phyloP scores from a whole-genome alignment of 2,888 invertebrate species.

The Tiphia femorata region DNA sequence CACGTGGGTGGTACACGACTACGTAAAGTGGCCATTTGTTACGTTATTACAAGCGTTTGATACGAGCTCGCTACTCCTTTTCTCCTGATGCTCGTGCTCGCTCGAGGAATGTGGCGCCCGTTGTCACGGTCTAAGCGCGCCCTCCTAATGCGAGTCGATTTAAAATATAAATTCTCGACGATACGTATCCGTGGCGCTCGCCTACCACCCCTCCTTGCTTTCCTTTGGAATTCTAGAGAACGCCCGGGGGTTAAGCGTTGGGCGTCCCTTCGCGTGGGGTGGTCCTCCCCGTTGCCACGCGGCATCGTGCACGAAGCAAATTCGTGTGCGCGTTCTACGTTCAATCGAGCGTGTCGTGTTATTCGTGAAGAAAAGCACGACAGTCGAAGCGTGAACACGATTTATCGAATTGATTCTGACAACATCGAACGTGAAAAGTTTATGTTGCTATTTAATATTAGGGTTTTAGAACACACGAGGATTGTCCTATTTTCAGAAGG shows the following conservation, averaged over 20 bases:
- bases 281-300: too few relatives aligned
- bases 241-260: conserved; percentile 20
- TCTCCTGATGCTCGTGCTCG: conserved; percentile 24
- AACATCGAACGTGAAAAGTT: too few relatives aligned
- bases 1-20: conserved; percentile 42
- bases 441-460: too few relatives aligned
- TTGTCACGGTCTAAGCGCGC: conserved; percentile 32
- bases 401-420: too few relatives aligned
- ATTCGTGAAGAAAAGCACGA: too few relatives aligned
- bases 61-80: conserved; percentile 43
- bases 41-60: conserved; percentile 63
- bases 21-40: conserved; percentile 63
- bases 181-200: conserved; percentile 44
- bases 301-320: too few relatives aligned
- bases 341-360: too few relatives aligned
- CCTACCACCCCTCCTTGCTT: conserved; percentile 37
- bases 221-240: conserved; percentile 49
- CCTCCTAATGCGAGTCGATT: conserved; percentile 61
- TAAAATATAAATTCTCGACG: conserved; percentile 62
- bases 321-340: too few relatives aligned
- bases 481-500: too few relatives aligned
- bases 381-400: too few relatives aligned
- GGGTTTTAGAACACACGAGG: too few relatives aligned
- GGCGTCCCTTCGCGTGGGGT: too few relatives aligned
- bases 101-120: conserved; percentile 26